Base-by-base conservation (phyloP, 2,888 invertebrate genomes). In the Oligia latruncula region DNA sequence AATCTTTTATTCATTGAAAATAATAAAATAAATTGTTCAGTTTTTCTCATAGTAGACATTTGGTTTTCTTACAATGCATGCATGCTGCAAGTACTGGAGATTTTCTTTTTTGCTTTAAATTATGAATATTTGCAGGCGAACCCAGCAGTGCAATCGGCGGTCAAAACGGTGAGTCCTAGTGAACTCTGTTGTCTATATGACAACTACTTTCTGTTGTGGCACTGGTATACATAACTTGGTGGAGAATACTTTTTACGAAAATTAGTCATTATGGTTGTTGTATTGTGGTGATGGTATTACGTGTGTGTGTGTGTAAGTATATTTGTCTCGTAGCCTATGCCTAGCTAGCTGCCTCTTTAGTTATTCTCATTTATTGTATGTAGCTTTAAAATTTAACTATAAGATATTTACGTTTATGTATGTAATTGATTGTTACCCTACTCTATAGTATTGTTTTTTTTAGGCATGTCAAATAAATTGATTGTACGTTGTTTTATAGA, bases 141-240 rank as follows among this genome's bases (percentile, higher is more conserved):
- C 97, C 99, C 99, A 92, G 99, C 99, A 92, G 98, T 99, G 96
- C 99, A 98, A 97, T 98, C 98, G 95, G 99, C 99, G 92, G 99
- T 99, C 82, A 98, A 99, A 97, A 98, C 98, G 97, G 99, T 99
- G 98, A 98, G 98, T 98, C 90, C 84, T 91, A 89, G 91, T 83
- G 91, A 91, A 89, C 92, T 92, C 91, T 91, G 87, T 88, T 87
- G 86, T 86, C 81, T 80, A 74, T 87, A 35, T 68, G 85, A 84
- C 67, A 76, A 86, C 66, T 71, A 84, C 74, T 65, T 82, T 83
- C 68, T 86, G 66, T 81, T 76, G 76, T 74, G 75, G 82, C 89
- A 87, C 87, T 91, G 87, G 80, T 92, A 90, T 91, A 92, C 90
- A 88, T 86, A 87, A 91, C 92, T 93, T 91, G 90, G 93, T 95